phyloP scores from a whole-genome alignment of 2,888 invertebrate species.

The Tetragnatha montana region DNA sequence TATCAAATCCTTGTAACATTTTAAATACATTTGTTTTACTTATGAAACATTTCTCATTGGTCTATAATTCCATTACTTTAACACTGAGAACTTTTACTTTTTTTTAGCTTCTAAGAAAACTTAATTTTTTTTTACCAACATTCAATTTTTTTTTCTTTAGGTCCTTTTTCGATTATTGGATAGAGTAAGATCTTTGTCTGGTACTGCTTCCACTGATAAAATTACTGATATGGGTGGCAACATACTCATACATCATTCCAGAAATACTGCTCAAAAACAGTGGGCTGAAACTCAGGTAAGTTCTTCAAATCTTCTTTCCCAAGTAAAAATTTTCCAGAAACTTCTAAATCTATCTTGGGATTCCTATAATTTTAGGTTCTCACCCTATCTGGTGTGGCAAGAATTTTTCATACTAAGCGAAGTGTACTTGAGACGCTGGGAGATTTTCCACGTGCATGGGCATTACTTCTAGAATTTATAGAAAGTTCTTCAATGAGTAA shows the following conservation, averaged over 20 bases:
- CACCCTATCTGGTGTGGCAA: constrained; percentile 91
- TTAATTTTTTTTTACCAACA: neutral
- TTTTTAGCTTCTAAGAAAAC: neutral
- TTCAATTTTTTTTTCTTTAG: constrained; percentile 73
- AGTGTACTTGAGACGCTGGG: constrained; percentile 84
- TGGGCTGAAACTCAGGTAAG: constrained; percentile 97
- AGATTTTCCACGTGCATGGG: constrained; percentile 96
- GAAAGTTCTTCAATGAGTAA: constrained; percentile 92
- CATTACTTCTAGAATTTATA: constrained; percentile 92
- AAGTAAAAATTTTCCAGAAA: neutral
- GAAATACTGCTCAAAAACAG: constrained; percentile 98
- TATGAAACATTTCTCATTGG: neutral
- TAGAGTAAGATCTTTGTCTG: constrained; percentile 84
- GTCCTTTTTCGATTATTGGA: constrained; percentile 96
- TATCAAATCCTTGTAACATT: neutral
- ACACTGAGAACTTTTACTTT: neutral
- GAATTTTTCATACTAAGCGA: constrained; percentile 94
- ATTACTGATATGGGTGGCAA: constrained; percentile 91
- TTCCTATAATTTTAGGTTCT: constrained; percentile 80
- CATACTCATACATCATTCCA: constrained; percentile 97
- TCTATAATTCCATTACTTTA: neutral
- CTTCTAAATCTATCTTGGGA: neutral
- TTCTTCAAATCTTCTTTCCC: neutral
- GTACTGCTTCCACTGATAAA: constrained; percentile 80
- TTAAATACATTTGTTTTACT: neutral